Evolutionary conservation across 2,797 vertebrate genomes (phyloP).

Genomic region (Thripadectes ignobilis): DNA sequence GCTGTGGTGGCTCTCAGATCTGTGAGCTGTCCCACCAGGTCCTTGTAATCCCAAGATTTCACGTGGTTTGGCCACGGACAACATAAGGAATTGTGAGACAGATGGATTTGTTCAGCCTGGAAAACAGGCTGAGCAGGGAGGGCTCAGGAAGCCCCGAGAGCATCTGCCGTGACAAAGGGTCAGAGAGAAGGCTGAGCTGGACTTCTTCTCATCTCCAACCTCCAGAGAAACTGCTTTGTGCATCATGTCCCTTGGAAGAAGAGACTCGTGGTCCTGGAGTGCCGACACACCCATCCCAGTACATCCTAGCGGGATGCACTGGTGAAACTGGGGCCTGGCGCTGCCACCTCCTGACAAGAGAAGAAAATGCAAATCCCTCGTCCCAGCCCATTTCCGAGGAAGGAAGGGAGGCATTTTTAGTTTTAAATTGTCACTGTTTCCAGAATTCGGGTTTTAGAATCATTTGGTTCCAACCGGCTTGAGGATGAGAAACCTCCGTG

Average conservation of each 20-base stretch:
- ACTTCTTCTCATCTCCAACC: neutral
- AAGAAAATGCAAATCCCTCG: neutral
- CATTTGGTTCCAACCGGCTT: neutral
- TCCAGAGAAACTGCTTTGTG: neutral
- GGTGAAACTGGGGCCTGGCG: neutral
- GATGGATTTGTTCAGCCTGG: neutral
- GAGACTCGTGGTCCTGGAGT: accelerated
- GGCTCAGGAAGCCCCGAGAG: neutral
- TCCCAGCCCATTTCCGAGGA: neutral
- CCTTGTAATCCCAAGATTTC: neutral
- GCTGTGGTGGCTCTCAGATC: accelerated
- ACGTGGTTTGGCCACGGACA: neutral
- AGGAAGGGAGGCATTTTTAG: neutral
- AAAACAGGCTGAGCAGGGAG: neutral
- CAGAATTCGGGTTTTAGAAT: accelerated
- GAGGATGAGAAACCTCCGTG: accelerated
- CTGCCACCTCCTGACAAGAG: conserved; percentile 42
- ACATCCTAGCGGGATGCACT: accelerated
- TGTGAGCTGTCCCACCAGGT: neutral
- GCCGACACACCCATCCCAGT: neutral
- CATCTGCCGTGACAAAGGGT: neutral
- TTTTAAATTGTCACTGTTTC: neutral
- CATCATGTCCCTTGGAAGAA: neutral
- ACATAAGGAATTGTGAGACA: accelerated
- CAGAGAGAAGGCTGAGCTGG: neutral